Evolutionary conservation across 2,888 invertebrate species (phyloP), one percentile per base, ranked within the genome.

Genomic region (Cetonia aurata): DNA sequence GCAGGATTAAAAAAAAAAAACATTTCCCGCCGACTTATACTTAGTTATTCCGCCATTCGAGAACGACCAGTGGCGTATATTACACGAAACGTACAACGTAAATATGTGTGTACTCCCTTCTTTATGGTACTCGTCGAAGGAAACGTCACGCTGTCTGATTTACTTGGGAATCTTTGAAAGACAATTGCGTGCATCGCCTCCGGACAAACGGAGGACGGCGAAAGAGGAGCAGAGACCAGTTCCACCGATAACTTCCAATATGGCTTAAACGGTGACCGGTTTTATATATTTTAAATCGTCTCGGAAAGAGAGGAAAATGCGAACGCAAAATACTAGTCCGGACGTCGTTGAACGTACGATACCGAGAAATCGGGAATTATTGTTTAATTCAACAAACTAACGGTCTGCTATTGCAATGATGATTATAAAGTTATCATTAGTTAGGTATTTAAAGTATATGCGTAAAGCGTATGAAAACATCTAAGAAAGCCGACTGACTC

Each of bases 111-210:
- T 25, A 25, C 25, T 25, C 25, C 19, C 19, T 53, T 53, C 25
- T 25, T 53, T 53, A 25, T 53, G 53, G 53, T n/a, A 53, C 13
- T 53, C 15, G 53, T 53, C 25, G 53, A 53, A 15, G 17, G 25
- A 25, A 53, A 52, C 33, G 56, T 56, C 56, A 56, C 31, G 31
- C 31, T 31, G 56, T 56, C 44, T 56, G 56, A 56, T 56, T 56
- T 56, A 56, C 56, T 6, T 56, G 56, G 25, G 56, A 56, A 56
- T 19, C 13, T 17, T 31, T 6, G 25, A 25, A 25, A 56, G 31
- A 56, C 56, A 56, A 56, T 56, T 31, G 56, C 56, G 56, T n/a
- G 56, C 25, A 31, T 25, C 25, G n/a, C 33, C n/a, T 53, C 53
- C 53, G 25, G 25, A 33, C n/a, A 25, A 13, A 33, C n/a, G 17